Percentiles rank a stretch among this genome's conserved stretches.
These are phyloP conservation scores for Sthenelais limicola DNA, from an alignment of 2,888 invertebrate species.

Conservation along the genomic window DNA sequence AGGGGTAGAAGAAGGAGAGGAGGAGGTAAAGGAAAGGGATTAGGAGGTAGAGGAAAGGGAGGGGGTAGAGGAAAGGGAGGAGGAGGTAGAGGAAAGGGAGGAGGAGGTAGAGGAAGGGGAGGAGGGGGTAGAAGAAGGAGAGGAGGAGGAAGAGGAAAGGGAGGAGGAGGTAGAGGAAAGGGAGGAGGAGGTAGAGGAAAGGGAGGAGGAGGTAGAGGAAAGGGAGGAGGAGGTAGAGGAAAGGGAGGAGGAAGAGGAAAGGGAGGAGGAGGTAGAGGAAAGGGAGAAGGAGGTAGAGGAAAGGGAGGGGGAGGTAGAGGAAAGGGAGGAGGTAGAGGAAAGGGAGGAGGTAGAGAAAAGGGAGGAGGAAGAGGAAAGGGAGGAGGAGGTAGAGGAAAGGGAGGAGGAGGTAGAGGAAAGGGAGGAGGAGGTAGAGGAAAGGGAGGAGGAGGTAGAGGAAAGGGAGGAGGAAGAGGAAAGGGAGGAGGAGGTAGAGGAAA, in stretches of 20 bases:
- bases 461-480: background rate
- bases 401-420: too few species aligned
- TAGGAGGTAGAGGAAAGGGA: background rate
- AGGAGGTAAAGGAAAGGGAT: background rate
- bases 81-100: background rate
- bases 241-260: too few species aligned
- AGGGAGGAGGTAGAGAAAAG: background rate
- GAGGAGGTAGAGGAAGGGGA: background rate
- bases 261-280: background rate
- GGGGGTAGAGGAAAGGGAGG: background rate
- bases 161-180: background rate
- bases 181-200: background rate
- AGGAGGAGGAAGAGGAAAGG: too few species aligned
- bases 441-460: constrained; percentile 9
- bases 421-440: too few species aligned
- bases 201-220: too few species aligned
- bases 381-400: too few species aligned
- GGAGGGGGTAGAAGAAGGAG: background rate
- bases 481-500: background rate
- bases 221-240: too few species aligned
- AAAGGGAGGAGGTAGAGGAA: background rate
- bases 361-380: too few species aligned
- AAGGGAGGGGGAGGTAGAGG: background rate
- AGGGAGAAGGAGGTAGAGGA: background rate
- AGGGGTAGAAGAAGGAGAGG: background rate